Percentiles rank a stretch among this genome's conserved stretches.
These are phyloP conservation scores for Redunca redunca DNA, from an alignment of 2,113 vertebrate genomes.

Conservation along the genomic window DNA sequence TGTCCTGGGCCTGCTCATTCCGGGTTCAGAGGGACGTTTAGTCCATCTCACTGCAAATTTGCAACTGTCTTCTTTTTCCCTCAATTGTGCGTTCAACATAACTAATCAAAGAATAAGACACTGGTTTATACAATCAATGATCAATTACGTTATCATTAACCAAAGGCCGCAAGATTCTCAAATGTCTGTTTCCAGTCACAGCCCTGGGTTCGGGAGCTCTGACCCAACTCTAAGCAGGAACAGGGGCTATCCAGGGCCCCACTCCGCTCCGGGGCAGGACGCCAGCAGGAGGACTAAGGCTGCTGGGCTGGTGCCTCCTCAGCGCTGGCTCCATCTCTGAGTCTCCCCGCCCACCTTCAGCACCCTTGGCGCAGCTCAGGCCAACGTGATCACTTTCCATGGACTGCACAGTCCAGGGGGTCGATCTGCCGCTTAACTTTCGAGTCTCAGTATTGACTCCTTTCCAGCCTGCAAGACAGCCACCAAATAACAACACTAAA, in stretches of 20 bases:
- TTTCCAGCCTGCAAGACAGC: not conserved
- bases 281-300: accelerated
- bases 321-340: not conserved
- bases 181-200: not conserved
- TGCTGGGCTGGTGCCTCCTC: no score
- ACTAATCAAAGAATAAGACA: not conserved
- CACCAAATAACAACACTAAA: not conserved
- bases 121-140: not conserved
- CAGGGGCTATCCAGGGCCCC: accelerated
- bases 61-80: not conserved
- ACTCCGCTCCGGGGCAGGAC: accelerated
- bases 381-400: not conserved
- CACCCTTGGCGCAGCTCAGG: not conserved
- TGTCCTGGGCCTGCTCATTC: not conserved
- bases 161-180: not conserved
- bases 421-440: not conserved
- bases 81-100: not conserved
- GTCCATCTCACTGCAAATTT: not conserved
- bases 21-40: not conserved
- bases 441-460: not conserved
- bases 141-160: not conserved
- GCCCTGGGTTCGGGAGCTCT: not conserved
- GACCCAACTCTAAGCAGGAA: not conserved
- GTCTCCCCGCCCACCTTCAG: not conserved
- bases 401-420: not conserved